Percentiles rank a stretch among this genome's conserved stretches.
phyloP scores from a whole-genome alignment of 2,113 vertebrate species.

The Pseudorhombus dupliciocellatus region DNA sequence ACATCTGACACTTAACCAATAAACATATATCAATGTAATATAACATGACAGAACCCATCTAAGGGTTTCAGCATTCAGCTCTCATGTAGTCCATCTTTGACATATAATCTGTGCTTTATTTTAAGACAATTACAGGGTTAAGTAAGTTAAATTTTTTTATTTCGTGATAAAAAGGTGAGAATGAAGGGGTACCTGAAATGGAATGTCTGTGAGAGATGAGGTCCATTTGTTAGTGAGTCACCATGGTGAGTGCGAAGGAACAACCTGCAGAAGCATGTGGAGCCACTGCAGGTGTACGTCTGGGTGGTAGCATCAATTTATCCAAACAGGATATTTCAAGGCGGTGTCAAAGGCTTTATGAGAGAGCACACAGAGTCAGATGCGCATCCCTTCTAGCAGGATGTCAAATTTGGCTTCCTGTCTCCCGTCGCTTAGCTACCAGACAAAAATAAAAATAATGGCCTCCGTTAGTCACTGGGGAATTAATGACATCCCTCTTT shows the following conservation, averaged over 20 bases:
- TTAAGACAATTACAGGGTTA: too few relatives aligned
- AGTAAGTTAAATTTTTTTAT: too few relatives aligned
- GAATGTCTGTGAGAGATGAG: slow-evolving; percentile 23
- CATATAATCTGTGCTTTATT: too few relatives aligned
- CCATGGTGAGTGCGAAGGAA: slow-evolving; percentile 56
- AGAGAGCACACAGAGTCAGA: slow-evolving; percentile 18
- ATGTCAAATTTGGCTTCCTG: slow-evolving; percentile 43
- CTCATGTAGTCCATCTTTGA: too few relatives aligned
- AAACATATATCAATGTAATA: too few relatives aligned
- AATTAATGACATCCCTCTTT: slow-evolving; percentile 55
- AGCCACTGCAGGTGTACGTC: slow-evolving; percentile 39
- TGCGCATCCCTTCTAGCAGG: slow-evolving; percentile 35
- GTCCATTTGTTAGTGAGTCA: slow-evolving; percentile 42
- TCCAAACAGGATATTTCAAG: slow-evolving; percentile 53
- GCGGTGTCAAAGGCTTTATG: slow-evolving; percentile 21
- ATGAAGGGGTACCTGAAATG: slow-evolving; percentile 3
- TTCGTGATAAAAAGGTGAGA: too few relatives aligned
- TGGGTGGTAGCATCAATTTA: slow-evolving; percentile 45
- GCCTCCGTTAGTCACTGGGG: slow-evolving; percentile 50
- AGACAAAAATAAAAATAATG: slow-evolving; percentile 55
- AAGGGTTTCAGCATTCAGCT: too few relatives aligned
- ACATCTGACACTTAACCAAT: too few relatives aligned
- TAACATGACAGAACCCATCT: too few relatives aligned
- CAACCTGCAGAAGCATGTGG: slow-evolving; percentile 45
- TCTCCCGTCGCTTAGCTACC: slow-evolving; percentile 44